Evolutionary conservation across 1,140 invertebrate genomes (phyloP).

Genomic region (Ruditapes philippinarum): DNA sequence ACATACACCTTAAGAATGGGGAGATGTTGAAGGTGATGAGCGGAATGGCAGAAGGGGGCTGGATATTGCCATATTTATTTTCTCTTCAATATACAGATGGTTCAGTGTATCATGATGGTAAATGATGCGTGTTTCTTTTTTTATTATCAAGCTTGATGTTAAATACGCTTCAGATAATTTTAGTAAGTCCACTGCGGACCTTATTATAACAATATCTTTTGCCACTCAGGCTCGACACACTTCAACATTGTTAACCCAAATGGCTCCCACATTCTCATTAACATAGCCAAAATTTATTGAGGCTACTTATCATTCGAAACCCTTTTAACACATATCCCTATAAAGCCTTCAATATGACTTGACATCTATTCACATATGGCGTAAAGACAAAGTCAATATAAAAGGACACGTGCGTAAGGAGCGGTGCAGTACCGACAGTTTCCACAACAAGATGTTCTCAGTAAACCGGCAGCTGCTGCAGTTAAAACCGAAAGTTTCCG

Average conservation of each 20-base stretch:
- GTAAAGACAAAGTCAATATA: neutral
- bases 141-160: neutral
- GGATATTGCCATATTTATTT: slow-evolving; percentile 61
- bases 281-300: slow-evolving; percentile 53
- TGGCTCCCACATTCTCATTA: slow-evolving; percentile 44
- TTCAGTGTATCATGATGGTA: slow-evolving; percentile 1
- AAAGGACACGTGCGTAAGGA: neutral
- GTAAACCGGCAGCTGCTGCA: neutral
- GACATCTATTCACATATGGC: neutral
- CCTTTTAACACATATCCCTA: slow-evolving; percentile 1
- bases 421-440: neutral
- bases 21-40: slow-evolving; percentile 16
- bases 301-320: slow-evolving; percentile 46
- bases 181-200: too few relatives aligned
- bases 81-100: slow-evolving; percentile 38
- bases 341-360: neutral
- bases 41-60: slow-evolving; percentile 59
- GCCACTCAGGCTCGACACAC: slow-evolving; percentile 13
- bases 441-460: neutral
- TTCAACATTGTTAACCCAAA: slow-evolving; percentile 1
- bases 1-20: slow-evolving; percentile 42
- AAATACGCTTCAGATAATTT: neutral
- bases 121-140: slow-evolving; percentile 5
- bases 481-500: slow-evolving; percentile 16
- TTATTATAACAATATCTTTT: slow-evolving; percentile 14